These are phyloP conservation scores for Apis cerana DNA, from an alignment of 1,140 invertebrate genomes.

Conservation along the genomic window DNA sequence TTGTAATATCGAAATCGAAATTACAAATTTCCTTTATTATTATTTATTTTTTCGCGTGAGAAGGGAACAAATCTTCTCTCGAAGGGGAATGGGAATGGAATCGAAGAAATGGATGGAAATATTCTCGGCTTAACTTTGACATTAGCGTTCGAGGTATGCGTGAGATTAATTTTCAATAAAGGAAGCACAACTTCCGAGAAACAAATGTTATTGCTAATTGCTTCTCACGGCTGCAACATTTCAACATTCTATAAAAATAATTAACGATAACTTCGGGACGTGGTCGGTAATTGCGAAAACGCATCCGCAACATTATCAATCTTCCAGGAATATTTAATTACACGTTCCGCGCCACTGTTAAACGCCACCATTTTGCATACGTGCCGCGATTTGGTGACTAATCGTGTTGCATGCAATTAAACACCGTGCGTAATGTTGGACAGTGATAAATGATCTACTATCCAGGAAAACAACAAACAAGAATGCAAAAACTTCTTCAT, in stretches of 20 bases:
- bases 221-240: not conserved
- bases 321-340: conserved; percentile 46
- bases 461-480: conserved; percentile 12
- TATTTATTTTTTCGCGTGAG: no score
- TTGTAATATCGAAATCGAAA: no score
- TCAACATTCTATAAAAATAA: conserved; percentile 31
- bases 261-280: conserved; percentile 13
- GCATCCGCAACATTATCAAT: conserved; percentile 48
- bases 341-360: conserved; percentile 33
- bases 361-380: conserved; percentile 42
- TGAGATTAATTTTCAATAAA: conserved; percentile 19
- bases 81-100: no score
- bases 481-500: not conserved
- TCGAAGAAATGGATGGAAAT: no score
- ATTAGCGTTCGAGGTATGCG: not conserved
- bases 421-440: conserved; percentile 26
- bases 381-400: conserved; percentile 42
- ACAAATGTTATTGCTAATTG: not conserved
- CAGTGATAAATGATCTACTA: conserved; percentile 52
- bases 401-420: conserved; percentile 52
- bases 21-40: no score
- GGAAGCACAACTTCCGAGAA: not conserved
- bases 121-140: no score
- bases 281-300: conserved; percentile 34
- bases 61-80: no score